Conservation (phyloP, 2,888 invertebrate genomes). For the Villa cingulata region DNA sequence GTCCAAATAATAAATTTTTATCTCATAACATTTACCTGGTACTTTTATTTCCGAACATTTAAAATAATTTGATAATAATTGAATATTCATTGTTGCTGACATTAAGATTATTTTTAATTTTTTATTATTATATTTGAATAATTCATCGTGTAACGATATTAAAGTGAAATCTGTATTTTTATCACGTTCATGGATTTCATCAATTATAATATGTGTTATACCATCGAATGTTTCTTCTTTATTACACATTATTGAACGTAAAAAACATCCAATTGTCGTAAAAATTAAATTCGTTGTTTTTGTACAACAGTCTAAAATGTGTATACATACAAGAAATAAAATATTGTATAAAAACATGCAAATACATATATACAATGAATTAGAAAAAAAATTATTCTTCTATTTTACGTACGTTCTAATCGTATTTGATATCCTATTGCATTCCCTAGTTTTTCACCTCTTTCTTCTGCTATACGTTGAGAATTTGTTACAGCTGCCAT, state of each 20-base stretch:
- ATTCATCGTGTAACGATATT: slow-evolving; percentile 64
- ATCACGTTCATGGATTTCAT: slow-evolving; percentile 93
- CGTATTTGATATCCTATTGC: slow-evolving; percentile 84
- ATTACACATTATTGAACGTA: slow-evolving; percentile 76
- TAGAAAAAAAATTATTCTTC: too few relatives aligned
- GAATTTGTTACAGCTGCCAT: slow-evolving; percentile 83
- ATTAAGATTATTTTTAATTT: not conserved
- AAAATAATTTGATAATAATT: slow-evolving; percentile 72
- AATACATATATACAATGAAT: too few relatives aligned
- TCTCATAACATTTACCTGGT: slow-evolving; percentile 61
- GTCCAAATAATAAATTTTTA: slow-evolving; percentile 65
- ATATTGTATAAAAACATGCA: not conserved
- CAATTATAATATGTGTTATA: slow-evolving; percentile 71
- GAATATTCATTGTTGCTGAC: slow-evolving; percentile 69
- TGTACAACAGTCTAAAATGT: slow-evolving; percentile 21
- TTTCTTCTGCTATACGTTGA: slow-evolving; percentile 64
- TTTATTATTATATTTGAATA: slow-evolving; percentile 52
- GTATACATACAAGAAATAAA: not conserved
- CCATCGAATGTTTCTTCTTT: slow-evolving; percentile 29
- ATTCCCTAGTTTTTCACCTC: slow-evolving; percentile 51
- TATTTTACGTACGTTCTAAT: slow-evolving; percentile 48
- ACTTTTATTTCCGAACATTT: slow-evolving; percentile 63
- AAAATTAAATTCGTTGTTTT: slow-evolving; percentile 25
- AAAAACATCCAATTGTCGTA: slow-evolving; percentile 33
- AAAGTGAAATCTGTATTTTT: slow-evolving; percentile 85